Base-by-base conservation (phyloP, 2,113 vertebrate genomes). In the Tylochromis polylepis region DNA sequence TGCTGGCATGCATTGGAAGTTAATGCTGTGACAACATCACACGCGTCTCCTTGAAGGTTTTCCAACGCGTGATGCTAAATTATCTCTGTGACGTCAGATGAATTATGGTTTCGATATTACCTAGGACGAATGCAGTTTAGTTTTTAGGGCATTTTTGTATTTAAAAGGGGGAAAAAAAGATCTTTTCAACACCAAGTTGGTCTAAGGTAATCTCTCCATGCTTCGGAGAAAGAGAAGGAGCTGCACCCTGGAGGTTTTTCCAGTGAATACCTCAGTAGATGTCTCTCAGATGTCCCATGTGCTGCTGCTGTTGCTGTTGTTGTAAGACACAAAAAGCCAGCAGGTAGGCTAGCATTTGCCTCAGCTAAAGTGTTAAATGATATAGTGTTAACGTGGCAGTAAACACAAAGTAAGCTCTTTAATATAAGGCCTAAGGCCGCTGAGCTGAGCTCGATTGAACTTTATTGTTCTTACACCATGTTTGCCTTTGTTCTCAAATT, bases 231-330 rank as follows among this genome's bases (percentile, higher is more conserved):
- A 87, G 29, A 88, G 46, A 89, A 90, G 85, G 46, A 85, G 81
- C 83, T 56, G 81, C 86, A 81, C 36, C 14, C 84, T 87, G 86
- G 89, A 85, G 51, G 62, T 77, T 60, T 81, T 62, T 85, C 41
- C 22, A 67, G 82, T 81, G 83, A 89, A 91, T 87, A 43, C 58
- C 20, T 92, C 67, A 34, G 77, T 96, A 90, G 86, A 97, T 97
- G 97, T 96, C 95, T 67, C 79, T 97, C 93, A 94, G 94, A 92
- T 96, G 91, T 43, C 62, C 94, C 0, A 79, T 96, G 86, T 97
- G 96, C 94, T 96, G 60, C 60, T 95, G 87, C 94, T 96, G 77
- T 65, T 95, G 86, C 75, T 92, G 82, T 88, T 94, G 90, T 89
- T 97, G 96, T 94, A 96, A 96, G 88, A 88, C 89, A 84, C 92